Conservation (phyloP, 2,888 invertebrate genomes). For the Acrobasis repandana region DNA sequence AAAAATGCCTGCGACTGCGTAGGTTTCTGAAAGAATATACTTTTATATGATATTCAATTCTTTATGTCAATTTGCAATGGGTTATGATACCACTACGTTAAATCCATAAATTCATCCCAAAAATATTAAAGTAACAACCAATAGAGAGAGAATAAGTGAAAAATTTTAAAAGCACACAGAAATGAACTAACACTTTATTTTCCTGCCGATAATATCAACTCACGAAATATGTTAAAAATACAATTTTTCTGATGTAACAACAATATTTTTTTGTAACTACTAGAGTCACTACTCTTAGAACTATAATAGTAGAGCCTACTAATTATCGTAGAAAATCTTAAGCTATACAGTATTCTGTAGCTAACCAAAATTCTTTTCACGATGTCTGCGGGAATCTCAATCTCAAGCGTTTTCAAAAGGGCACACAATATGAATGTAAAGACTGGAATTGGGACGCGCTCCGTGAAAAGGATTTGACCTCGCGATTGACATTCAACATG, state of each 20-base stretch:
- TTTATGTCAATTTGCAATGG: background rate
- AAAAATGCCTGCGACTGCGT: no score
- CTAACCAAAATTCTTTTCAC: background rate
- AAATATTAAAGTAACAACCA: no score
- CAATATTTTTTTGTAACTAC: no score
- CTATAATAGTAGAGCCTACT: no score
- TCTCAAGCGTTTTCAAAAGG: constrained; percentile 6
- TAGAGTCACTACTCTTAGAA: no score
- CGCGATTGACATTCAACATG: constrained; percentile 66
- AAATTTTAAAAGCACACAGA: no score
- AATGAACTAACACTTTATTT: no score
- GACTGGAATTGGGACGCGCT: constrained; percentile 20
- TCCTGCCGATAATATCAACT: no score
- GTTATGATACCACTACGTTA: background rate
- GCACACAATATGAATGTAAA: constrained; percentile 13
- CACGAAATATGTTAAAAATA: no score
- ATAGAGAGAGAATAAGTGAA: no score
- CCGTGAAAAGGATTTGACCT: constrained; percentile 52
- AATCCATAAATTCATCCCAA: no score
- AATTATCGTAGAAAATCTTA: background rate
- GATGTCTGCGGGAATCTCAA: background rate
- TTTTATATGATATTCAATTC: background rate
- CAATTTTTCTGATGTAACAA: no score
- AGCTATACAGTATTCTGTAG: background rate
- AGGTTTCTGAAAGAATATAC: background rate